Evolutionary conservation across 2,888 invertebrate species (phyloP).

Genomic region (Sceliomorpha sp.): DNA sequence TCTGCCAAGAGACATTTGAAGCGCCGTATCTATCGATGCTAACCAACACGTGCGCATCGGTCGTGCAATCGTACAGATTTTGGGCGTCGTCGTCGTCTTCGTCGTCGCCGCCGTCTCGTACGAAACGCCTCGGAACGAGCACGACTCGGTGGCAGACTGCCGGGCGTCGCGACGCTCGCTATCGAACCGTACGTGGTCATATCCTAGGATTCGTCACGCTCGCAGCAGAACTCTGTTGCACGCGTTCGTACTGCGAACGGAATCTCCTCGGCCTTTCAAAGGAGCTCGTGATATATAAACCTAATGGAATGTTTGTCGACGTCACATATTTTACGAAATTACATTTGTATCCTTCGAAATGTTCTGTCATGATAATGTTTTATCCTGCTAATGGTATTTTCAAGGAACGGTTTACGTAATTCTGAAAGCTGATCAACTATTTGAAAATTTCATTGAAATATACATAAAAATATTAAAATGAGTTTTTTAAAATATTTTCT

Average conservation of each 20-base stretch:
- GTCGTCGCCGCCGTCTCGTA: constrained; percentile 8
- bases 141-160: constrained; percentile 75
- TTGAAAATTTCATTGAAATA: too few species aligned
- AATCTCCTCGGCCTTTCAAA: constrained; percentile 13
- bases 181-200: constrained; percentile 70
- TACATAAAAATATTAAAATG: too few species aligned
- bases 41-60: not conserved
- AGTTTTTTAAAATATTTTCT: too few species aligned
- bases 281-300: constrained; percentile 7
- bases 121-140: constrained; percentile 39
- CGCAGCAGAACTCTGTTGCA: constrained; percentile 41
- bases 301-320: constrained; percentile 28
- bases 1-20: constrained; percentile 25
- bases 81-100: constrained; percentile 26
- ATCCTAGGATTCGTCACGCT: constrained; percentile 57
- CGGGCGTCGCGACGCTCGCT: constrained; percentile 75
- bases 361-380: constrained; percentile 22
- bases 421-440: too few species aligned
- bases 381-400: too few species aligned
- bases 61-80: constrained; percentile 17
- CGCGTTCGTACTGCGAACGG: constrained; percentile 4
- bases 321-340: constrained; percentile 8
- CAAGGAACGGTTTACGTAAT: too few species aligned
- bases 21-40: not conserved
- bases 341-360: constrained; percentile 6